Conservation (phyloP, 2,113 vertebrate genomes). For the Osmerus eperlanus region DNA sequence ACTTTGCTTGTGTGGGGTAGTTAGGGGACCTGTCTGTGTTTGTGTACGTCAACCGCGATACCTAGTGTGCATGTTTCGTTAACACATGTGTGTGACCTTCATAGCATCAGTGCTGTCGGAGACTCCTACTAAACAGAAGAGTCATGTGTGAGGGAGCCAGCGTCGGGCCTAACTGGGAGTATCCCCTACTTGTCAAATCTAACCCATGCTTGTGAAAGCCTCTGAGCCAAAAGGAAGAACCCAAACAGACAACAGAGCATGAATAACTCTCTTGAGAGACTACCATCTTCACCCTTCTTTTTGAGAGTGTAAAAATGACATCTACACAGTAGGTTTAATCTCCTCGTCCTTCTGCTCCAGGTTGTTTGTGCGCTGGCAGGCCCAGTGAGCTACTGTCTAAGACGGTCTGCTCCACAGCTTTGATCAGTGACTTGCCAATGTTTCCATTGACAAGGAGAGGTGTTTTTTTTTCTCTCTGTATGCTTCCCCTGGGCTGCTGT, state of each 20-base stretch:
- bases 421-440: not conserved
- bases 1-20: no score
- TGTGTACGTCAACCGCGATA: no score
- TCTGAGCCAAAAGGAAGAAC: constrained; percentile 7
- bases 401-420: not conserved
- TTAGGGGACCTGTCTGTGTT: no score
- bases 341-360: not conserved
- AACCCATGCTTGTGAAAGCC: constrained; percentile 25
- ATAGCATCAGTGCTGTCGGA: no score
- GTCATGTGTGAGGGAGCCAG: not conserved
- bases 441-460: constrained; percentile 3
- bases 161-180: not conserved
- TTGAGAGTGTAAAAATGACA: no score
- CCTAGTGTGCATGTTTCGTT: no score
- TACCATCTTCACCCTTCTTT: no score
- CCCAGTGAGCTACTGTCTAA: not conserved
- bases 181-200: constrained; percentile 44
- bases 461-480: not conserved
- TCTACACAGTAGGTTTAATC: no score
- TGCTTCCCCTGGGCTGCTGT: not conserved
- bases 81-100: no score
- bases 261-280: no score
- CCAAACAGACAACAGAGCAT: not conserved
- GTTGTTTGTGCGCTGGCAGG: constrained; percentile 7
- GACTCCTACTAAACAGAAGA: no score